Conservation (phyloP, 2,797 vertebrate genomes). For the Myotis findleyi region DNA sequence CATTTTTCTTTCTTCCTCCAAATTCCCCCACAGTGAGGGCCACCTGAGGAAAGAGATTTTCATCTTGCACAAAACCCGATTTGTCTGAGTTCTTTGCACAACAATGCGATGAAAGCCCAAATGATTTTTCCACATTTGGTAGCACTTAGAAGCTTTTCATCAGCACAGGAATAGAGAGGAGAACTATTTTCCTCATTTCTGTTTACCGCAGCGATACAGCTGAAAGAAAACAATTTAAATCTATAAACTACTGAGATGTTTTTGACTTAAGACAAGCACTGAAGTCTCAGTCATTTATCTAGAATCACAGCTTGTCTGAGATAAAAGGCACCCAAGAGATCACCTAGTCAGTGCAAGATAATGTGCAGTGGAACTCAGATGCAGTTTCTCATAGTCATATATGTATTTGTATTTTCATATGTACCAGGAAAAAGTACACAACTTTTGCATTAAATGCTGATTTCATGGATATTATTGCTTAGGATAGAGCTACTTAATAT, state of each 20-base stretch:
- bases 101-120: constrained; percentile 67
- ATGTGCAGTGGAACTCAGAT: background rate
- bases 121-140: constrained; percentile 72
- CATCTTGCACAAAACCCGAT: constrained; percentile 69
- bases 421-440: background rate
- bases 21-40: background rate
- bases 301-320: constrained; percentile 54
- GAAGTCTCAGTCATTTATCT: constrained; percentile 52
- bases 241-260: constrained; percentile 64
- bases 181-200: constrained; percentile 67
- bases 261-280: constrained; percentile 61
- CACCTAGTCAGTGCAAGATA: background rate
- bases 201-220: constrained; percentile 58
- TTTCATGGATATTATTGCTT: background rate
- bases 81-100: constrained; percentile 66
- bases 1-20: constrained; percentile 47
- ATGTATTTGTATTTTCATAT: background rate
- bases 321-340: constrained; percentile 43
- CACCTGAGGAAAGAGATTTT: constrained; percentile 70
- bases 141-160: constrained; percentile 78
- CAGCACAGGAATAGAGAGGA: constrained; percentile 43
- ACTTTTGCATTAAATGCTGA: background rate
- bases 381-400: background rate
- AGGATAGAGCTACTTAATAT: background rate
- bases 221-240: constrained; percentile 76